Evolutionary conservation across 2,113 vertebrate species (phyloP).

Genomic region (Seriola dumerili): DNA sequence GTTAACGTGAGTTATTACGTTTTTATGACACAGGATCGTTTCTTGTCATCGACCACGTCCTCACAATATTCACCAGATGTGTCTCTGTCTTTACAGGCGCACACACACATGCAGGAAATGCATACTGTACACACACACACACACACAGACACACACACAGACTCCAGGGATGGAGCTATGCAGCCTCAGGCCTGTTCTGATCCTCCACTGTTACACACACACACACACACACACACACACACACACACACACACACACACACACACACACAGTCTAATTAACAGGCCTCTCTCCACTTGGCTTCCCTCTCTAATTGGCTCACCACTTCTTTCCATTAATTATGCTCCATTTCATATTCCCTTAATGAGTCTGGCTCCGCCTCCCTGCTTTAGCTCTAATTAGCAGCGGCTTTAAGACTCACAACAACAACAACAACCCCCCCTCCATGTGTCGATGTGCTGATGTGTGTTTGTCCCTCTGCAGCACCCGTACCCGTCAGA

Average conservation of each 20-base stretch:
- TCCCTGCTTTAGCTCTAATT: slow-evolving; percentile 87
- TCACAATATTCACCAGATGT: no score
- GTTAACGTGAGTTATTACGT: no score
- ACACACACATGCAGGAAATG: no score
- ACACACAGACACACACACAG: not conserved
- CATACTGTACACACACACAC: no score
- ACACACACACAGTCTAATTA: slow-evolving; percentile 74
- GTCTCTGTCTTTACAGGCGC: no score
- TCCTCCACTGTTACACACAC: slow-evolving; percentile 37
- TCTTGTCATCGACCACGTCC: no score
- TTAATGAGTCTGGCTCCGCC: slow-evolving; percentile 89
- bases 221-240: slow-evolving; percentile 12
- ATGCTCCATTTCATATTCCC: slow-evolving; percentile 89
- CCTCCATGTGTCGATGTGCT: not conserved
- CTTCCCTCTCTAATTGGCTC: slow-evolving; percentile 93
- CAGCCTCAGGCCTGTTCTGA: slow-evolving; percentile 28
- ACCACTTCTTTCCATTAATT: slow-evolving; percentile 90
- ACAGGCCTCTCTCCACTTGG: slow-evolving; percentile 87
- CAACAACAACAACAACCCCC: slow-evolving; percentile 52
- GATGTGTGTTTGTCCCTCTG: slow-evolving; percentile 62
- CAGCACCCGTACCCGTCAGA: slow-evolving; percentile 97
- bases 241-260: slow-evolving; percentile 26
- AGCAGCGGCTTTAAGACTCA: slow-evolving; percentile 74
- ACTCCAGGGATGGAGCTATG: slow-evolving; percentile 4
- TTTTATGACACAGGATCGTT: no score